phyloP scores from a whole-genome alignment of 2,888 invertebrate species.

The Helleia helle region DNA sequence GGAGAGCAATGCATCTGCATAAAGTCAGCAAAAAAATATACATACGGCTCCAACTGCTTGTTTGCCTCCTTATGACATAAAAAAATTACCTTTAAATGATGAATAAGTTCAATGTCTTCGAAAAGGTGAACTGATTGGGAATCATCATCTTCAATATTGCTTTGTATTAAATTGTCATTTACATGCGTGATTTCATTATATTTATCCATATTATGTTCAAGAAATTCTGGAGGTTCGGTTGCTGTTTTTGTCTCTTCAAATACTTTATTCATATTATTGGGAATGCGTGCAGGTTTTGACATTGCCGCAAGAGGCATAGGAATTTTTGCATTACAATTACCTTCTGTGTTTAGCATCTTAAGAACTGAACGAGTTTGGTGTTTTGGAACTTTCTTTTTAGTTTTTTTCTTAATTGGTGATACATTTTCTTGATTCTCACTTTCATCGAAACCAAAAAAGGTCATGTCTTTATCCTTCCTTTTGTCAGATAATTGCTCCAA shows the following conservation, averaged over 20 bases:
- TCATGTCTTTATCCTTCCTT: slow-evolving; percentile 33
- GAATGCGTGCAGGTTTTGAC: slow-evolving; percentile 32
- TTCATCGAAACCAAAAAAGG: slow-evolving; percentile 66
- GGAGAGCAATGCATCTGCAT: too few relatives aligned
- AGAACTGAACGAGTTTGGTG: slow-evolving; percentile 37
- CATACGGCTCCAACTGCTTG: too few relatives aligned
- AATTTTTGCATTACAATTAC: slow-evolving; percentile 40
- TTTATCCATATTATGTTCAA: slow-evolving; percentile 24
- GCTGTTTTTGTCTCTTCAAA: slow-evolving; percentile 43
- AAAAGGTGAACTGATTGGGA: slow-evolving; percentile 54
- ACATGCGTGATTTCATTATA: slow-evolving; percentile 27
- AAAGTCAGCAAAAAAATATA: too few relatives aligned
- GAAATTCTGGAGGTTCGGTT: slow-evolving; percentile 39
- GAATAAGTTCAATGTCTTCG: slow-evolving; percentile 59
- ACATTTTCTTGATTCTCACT: slow-evolving; percentile 56
- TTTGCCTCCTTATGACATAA: too few relatives aligned
- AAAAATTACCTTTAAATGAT: slow-evolving; percentile 49
- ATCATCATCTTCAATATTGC: slow-evolving; percentile 32
- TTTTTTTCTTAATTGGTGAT: slow-evolving; percentile 39
- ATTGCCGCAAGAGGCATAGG: slow-evolving; percentile 36
- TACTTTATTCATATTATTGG: slow-evolving; percentile 37
- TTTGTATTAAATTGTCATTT: slow-evolving; percentile 23
- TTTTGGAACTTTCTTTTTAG: slow-evolving; percentile 32
- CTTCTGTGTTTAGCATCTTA: slow-evolving; percentile 41
- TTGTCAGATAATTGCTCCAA: slow-evolving; percentile 26